These are phyloP conservation scores for Drosophila subpulchrella DNA, from an alignment of 1,140 invertebrate species.

Conservation along the genomic window DNA sequence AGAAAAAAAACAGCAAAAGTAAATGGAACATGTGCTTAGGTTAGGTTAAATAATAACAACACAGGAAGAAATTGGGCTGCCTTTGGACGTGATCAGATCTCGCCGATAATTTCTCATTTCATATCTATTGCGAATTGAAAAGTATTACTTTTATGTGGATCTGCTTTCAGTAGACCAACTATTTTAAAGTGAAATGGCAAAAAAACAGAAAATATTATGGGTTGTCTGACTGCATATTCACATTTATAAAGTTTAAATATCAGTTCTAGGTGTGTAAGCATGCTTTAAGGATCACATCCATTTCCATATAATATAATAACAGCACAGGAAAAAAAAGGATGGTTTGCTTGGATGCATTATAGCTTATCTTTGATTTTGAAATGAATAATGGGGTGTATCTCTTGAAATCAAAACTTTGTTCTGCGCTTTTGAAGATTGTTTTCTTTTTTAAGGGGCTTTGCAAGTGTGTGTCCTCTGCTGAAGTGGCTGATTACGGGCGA, in stretches of 20 bases:
- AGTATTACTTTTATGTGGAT: not conserved
- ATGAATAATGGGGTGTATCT: not conserved
- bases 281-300: not conserved
- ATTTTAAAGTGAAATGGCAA: not conserved
- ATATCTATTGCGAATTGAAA: not conserved
- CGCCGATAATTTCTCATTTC: not conserved
- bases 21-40: conserved; percentile 47
- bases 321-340: not conserved
- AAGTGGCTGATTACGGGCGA: conserved; percentile 34
- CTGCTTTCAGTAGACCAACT: not conserved
- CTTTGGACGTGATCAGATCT: not conserved
- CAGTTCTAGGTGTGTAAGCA: not conserved
- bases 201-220: not conserved
- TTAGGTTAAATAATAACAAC: conserved; percentile 20
- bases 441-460: conserved; percentile 8
- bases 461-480: conserved; percentile 32
- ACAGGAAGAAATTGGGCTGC: conserved; percentile 6
- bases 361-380: not conserved
- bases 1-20: conserved; percentile 22
- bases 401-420: conserved; percentile 3
- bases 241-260: not conserved
- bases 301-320: not conserved
- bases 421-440: not conserved
- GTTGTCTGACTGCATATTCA: not conserved
- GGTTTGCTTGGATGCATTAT: not conserved